phyloP scores from a whole-genome alignment of 30 jellyfish, hydroid and myxozoan genomes.

The Chrysaora quinquecirrha region DNA sequence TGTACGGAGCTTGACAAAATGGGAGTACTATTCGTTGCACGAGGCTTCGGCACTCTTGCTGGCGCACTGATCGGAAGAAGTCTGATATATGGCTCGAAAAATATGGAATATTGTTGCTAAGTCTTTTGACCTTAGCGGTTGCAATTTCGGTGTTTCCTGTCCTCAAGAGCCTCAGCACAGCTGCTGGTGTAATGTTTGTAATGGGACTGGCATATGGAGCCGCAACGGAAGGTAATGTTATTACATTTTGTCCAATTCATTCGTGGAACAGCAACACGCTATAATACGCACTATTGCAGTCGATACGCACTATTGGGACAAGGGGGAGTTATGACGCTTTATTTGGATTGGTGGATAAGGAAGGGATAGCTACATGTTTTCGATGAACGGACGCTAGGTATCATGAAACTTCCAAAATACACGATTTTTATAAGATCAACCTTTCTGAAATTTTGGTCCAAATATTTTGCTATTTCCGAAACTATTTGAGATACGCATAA shows the following conservation, averaged over 20 bases:
- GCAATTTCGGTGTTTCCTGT: conserved; percentile 24
- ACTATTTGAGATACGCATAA: no score
- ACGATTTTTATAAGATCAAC: no score
- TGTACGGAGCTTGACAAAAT: conserved; percentile 6
- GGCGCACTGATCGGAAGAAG: conserved; percentile 19
- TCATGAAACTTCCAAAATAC: background rate
- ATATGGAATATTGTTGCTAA: conserved; percentile 25
- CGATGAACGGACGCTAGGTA: background rate
- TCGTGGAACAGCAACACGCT: background rate
- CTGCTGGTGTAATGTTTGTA: conserved; percentile 25
- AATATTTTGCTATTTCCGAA: no score
- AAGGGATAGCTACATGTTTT: background rate
- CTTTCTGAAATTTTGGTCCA: no score
- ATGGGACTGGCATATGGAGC: conserved; percentile 57
- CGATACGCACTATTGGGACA: background rate
- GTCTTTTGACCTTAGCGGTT: conserved; percentile 9
- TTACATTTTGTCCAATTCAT: background rate
- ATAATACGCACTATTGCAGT: background rate
- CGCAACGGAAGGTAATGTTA: conserved; percentile 39
- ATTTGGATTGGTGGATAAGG: no score
- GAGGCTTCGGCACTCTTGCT: conserved; percentile 47
- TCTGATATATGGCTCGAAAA: background rate
- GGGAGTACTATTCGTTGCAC: conserved; percentile 33
- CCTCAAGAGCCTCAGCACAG: conserved; percentile 15
- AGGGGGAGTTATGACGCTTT: background rate